phyloP scores from a whole-genome alignment of 2,113 vertebrate species.

The Epinephelus cyanopodus region DNA sequence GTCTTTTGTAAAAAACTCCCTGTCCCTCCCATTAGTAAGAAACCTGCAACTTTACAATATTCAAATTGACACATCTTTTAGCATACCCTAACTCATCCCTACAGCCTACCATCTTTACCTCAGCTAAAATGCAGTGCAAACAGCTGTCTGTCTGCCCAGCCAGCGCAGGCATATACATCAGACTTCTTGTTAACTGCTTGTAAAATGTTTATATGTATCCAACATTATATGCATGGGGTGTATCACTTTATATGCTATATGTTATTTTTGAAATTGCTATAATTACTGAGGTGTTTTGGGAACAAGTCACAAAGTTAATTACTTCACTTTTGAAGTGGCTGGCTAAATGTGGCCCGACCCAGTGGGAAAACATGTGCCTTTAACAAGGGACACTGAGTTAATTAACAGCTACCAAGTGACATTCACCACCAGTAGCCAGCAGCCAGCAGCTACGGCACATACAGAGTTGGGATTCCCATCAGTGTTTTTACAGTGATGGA shows the following conservation, averaged over 20 bases:
- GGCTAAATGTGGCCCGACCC: slow-evolving; percentile 1
- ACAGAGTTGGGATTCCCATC: slow-evolving; percentile 37
- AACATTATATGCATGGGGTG: slow-evolving; percentile 10
- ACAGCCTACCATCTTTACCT: background rate
- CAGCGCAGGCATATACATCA: slow-evolving; percentile 15
- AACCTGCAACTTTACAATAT: background rate
- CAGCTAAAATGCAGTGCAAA: background rate
- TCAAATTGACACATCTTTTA: background rate
- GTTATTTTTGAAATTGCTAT: slow-evolving; percentile 22
- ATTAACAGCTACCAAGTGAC: slow-evolving; percentile 36
- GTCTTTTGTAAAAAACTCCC: background rate
- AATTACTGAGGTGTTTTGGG: slow-evolving; percentile 25
- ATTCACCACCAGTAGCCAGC: slow-evolving; percentile 40
- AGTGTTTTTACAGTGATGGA: slow-evolving; percentile 30
- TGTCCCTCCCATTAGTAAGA: background rate
- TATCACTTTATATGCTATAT: slow-evolving; percentile 4
- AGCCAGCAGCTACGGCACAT: background rate
- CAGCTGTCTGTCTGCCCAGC: background rate
- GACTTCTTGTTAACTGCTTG: slow-evolving; percentile 16
- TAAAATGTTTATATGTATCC: slow-evolving; percentile 15
- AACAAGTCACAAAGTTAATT: slow-evolving; percentile 26
- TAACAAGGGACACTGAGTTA: slow-evolving; percentile 41
- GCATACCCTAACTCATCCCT: background rate
- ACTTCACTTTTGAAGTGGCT: slow-evolving; percentile 33
- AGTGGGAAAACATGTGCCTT: slow-evolving; percentile 39